Conservation (phyloP, 2,888 invertebrate genomes). For the Anthrax anthrax region DNA sequence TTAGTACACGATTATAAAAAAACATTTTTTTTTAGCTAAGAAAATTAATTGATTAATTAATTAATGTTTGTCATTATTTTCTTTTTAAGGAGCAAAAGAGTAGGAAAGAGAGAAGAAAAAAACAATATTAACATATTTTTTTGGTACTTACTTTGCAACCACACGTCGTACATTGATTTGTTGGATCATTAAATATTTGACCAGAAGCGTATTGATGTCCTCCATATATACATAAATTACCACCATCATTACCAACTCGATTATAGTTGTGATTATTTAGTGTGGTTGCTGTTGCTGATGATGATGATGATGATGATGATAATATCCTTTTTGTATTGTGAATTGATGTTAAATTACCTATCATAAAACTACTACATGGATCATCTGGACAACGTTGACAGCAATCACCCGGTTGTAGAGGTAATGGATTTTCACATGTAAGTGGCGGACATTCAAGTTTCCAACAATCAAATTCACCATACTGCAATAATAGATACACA, state of each 20-base stretch:
- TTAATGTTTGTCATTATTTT: no score
- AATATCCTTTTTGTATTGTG: background rate
- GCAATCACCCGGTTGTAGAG: slow-evolving; percentile 48
- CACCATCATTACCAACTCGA: slow-evolving; percentile 17
- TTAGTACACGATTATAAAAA: no score
- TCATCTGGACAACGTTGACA: slow-evolving; percentile 58
- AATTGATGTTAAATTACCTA: slow-evolving; percentile 7
- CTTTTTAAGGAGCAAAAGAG: no score
- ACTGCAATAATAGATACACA: slow-evolving; percentile 33
- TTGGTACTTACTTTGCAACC: slow-evolving; percentile 51
- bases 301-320: no score
- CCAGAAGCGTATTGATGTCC: slow-evolving; percentile 45
- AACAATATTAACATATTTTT: background rate
- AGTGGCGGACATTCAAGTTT: slow-evolving; percentile 67
- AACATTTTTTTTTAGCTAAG: no score
- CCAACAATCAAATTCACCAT: slow-evolving; percentile 82
- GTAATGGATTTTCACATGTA: slow-evolving; percentile 46
- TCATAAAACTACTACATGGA: slow-evolving; percentile 31
- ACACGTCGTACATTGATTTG: slow-evolving; percentile 55
- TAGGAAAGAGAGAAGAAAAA: background rate
- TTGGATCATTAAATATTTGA: slow-evolving; percentile 42
- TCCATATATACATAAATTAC: slow-evolving; percentile 45
- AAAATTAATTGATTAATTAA: no score
- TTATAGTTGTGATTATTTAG: background rate
- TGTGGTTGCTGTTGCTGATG: background rate